These are phyloP conservation scores for Ellobium chinense DNA, from an alignment of 2,888 invertebrate genomes.

Conservation along the genomic window DNA sequence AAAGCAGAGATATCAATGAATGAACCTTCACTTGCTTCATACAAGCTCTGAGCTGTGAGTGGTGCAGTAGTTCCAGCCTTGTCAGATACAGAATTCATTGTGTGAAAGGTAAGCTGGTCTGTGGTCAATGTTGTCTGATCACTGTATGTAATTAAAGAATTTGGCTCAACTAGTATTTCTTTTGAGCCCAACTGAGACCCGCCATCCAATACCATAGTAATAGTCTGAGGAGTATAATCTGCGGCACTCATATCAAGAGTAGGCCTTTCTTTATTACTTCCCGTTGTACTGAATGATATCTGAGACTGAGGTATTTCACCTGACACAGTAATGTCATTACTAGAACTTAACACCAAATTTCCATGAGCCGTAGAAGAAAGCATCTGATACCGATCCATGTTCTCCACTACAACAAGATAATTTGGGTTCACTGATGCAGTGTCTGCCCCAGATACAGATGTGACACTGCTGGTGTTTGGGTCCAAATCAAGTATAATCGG, in stretches of 20 bases:
- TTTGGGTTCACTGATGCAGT: slow-evolving; percentile 7
- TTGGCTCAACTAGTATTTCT: slow-evolving; percentile 23
- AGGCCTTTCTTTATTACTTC: neutral
- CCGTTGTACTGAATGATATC: slow-evolving; percentile 8
- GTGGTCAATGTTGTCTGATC: neutral
- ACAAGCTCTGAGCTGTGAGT: neutral
- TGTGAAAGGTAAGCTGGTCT: slow-evolving; percentile 7
- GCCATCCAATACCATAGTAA: slow-evolving; percentile 25
- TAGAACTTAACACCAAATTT: slow-evolving; percentile 15
- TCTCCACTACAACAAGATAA: slow-evolving; percentile 29
- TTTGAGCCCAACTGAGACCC: slow-evolving; percentile 1
- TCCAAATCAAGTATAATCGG: slow-evolving; percentile 16
- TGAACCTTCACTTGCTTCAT: slow-evolving; percentile 10
- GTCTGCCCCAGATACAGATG: neutral
- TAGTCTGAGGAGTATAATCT: slow-evolving; percentile 4
- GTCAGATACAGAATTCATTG: slow-evolving; percentile 16
- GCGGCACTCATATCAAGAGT: neutral
- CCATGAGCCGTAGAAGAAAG: slow-evolving; percentile 16
- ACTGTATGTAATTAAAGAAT: slow-evolving; percentile 18
- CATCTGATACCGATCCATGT: slow-evolving; percentile 27
- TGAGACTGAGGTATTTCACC: slow-evolving; percentile 7
- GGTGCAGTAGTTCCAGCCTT: slow-evolving; percentile 2
- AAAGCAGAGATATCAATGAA: slow-evolving; percentile 21
- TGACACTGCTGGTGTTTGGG: neutral
- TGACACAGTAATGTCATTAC: slow-evolving; percentile 7